A percentile compares a stretch with the other conserved stretches of the same genome.
Evolutionary conservation across 35 echinoderm and acorn worm species (phyloP).

Genomic region (Ophiothrix spiculata): DNA sequence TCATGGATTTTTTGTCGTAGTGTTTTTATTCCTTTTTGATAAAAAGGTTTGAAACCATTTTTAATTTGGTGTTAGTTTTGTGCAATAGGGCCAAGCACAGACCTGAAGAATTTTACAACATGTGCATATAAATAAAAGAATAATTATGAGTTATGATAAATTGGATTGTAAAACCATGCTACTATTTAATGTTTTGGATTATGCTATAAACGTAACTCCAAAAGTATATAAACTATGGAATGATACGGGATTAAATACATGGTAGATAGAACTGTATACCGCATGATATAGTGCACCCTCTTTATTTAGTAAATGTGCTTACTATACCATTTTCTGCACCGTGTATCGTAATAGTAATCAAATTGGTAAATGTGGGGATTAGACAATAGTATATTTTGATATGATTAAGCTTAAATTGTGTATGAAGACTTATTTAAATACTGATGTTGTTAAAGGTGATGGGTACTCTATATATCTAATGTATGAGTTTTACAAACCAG

Average conservation of each 20-base stretch:
- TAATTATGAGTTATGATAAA: too few relatives aligned
- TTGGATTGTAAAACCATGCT: too few relatives aligned
- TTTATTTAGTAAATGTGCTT: not conserved
- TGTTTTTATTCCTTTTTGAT: conserved; percentile 9
- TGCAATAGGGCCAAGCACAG: not conserved
- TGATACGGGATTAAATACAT: not conserved
- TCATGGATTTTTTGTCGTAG: not conserved
- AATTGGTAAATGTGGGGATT: too few relatives aligned
- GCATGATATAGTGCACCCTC: not conserved
- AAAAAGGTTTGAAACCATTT: not conserved
- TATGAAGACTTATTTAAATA: too few relatives aligned
- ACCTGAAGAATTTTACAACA: not conserved
- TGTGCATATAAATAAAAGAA: not conserved
- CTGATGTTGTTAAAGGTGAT: not conserved
- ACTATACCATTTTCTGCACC: not conserved
- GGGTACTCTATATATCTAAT: not conserved
- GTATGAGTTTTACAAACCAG: not conserved
- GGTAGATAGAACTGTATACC: not conserved
- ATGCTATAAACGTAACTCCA: not conserved
- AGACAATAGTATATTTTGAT: too few relatives aligned
- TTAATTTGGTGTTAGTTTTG: not conserved
- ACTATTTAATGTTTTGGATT: not conserved
- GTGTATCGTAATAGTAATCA: too few relatives aligned
- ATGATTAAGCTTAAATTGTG: too few relatives aligned
- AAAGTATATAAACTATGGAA: not conserved